Evolutionary conservation across 2,113 vertebrate species (phyloP), one percentile per base, ranked within the genome.

Genomic region (Isichthys henryi): DNA sequence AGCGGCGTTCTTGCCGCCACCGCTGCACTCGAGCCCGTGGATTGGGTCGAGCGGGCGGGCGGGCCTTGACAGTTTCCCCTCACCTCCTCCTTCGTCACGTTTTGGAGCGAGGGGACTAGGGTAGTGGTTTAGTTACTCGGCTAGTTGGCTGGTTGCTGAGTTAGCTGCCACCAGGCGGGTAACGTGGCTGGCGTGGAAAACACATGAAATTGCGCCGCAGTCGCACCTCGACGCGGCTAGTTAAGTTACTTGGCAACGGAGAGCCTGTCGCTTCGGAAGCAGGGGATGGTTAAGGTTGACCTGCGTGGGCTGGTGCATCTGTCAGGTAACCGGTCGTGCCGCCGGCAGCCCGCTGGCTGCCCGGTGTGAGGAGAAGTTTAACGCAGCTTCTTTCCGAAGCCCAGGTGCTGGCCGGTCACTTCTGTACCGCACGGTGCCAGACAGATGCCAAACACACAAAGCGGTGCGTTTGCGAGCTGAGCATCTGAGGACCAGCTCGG

Each of bases 1-100:
- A 95, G 94, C 94, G 95, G 94, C 94, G 95, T 94, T 95, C 62
- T 90, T 91, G 92, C 92, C 93, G 93, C 94, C 93, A 93, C 94
- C 93, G 92, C 91, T 49, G 91, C 90, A 93, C 92, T 92, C 93
- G 95, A 95, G 95, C 94, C 94, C 93, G 94, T 93, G 93, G 94
- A 92, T 94, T 92, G 91, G 93, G 91, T 92, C 93, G 90, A 90
- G 90, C 45, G 92, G 92, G 91, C 45, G 92, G 92, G 91, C 92
- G 95, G 96, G 95, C 95, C 95, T 91, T 91, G 91, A 84, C 88
- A 56, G 93, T 90, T 94, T 91, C 91, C 56, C 48, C 56, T 50
- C 31, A 1, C 35, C 74, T 48, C 53, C 66, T 49, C 74, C 27
- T 31, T 70, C 74, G 74, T 58, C 90, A 85, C 86, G 74, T 80